phyloP scores from a whole-genome alignment of 2,888 invertebrate species.

The Apotomis capreana region DNA sequence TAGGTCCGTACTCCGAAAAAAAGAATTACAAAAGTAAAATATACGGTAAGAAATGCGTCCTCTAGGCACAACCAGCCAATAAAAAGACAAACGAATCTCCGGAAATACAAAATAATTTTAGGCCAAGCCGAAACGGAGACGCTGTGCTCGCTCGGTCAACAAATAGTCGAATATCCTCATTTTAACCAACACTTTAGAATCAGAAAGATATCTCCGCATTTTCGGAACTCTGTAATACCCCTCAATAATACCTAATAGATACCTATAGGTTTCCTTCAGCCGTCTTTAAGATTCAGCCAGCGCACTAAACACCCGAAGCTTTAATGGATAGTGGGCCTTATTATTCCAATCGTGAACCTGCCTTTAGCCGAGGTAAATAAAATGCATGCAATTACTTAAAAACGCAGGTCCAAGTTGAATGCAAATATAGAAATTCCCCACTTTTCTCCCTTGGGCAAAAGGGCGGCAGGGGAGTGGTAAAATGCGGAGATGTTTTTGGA shows the following conservation, averaged over 20 bases:
- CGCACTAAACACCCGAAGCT: constrained; percentile 11
- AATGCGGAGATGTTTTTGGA: constrained; percentile 2
- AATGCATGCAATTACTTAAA: constrained; percentile 78
- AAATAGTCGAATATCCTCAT: no score
- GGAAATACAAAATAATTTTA: no score
- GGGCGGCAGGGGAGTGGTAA: constrained; percentile 17
- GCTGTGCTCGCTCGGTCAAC: no score
- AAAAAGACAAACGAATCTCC: no score
- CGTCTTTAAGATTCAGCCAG: constrained; percentile 20
- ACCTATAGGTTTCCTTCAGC: not conserved
- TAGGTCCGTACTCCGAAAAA: no score
- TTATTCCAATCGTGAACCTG: constrained; percentile 37
- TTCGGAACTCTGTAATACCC: not conserved
- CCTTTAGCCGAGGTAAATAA: constrained; percentile 51
- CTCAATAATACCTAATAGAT: constrained; percentile 11
- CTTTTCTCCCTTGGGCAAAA: constrained; percentile 53
- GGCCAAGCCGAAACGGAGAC: no score
- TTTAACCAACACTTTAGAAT: not conserved
- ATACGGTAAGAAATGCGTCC: no score
- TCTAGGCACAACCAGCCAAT: no score
- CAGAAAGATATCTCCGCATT: no score
- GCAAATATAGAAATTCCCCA: constrained; percentile 60
- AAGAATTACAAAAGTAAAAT: no score
- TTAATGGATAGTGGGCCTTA: constrained; percentile 27
- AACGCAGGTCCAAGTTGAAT: constrained; percentile 68